phyloP scores from a whole-genome alignment of 1,140 invertebrate species.

The Calephelis nemesis region DNA sequence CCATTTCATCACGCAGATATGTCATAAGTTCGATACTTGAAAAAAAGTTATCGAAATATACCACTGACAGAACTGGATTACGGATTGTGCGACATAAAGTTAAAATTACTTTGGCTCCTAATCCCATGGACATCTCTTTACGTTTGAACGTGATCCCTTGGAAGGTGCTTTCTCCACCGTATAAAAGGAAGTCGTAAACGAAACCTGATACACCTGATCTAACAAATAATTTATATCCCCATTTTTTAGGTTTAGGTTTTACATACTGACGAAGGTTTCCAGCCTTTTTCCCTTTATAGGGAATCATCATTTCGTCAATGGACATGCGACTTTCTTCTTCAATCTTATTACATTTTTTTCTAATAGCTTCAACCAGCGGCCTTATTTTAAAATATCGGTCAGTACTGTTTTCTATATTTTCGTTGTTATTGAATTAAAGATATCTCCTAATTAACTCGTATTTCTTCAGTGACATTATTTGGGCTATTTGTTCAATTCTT shows the following conservation, averaged over 20 bases:
- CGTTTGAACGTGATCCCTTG: background rate
- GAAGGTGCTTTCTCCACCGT: no score
- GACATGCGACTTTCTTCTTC: constrained; percentile 7
- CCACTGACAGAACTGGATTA: background rate
- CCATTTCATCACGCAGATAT: background rate
- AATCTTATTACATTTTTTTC: constrained; percentile 4
- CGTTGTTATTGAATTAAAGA: constrained; percentile 1
- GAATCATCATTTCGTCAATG: constrained; percentile 11
- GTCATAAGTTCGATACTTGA: background rate
- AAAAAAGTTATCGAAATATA: background rate
- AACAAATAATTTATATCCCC: background rate
- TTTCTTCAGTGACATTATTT: constrained; percentile 2
- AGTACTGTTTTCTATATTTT: no score
- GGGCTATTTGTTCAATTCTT: background rate
- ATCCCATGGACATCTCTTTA: background rate
- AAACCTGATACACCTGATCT: no score
- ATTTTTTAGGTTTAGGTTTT: background rate
- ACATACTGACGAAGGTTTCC: background rate
- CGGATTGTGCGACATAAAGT: background rate
- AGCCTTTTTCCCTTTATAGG: constrained; percentile 11
- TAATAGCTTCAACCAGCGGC: constrained; percentile 2
- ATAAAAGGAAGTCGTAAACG: no score
- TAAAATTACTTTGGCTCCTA: constrained; percentile 2
- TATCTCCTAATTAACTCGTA: constrained; percentile 4
- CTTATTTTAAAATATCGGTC: background rate